phyloP scores from a whole-genome alignment of 2,888 invertebrate species.

The Portevinia maculata region DNA sequence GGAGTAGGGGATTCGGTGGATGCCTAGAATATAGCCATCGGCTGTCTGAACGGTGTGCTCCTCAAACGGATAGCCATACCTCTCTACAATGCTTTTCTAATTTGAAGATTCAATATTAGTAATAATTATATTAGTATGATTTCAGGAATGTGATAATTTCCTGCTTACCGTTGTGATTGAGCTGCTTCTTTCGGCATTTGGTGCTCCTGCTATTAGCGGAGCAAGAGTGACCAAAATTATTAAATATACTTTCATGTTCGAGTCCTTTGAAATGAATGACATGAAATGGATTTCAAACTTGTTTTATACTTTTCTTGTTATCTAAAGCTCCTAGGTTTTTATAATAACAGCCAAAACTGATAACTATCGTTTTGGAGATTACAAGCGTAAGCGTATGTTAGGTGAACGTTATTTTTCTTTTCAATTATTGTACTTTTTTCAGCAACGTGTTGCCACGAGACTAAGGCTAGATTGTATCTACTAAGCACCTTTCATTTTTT shows the following conservation, averaged over 20 bases:
- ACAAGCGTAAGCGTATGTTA: not conserved
- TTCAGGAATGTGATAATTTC: conserved; percentile 19
- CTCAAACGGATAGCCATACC: conserved; percentile 80
- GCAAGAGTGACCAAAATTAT: conserved; percentile 15
- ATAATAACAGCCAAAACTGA: not conserved
- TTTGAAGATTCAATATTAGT: not conserved
- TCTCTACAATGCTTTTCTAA: conserved; percentile 53
- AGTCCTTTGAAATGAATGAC: conserved; percentile 24
- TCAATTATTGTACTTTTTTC: no score
- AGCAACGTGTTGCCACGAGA: no score
- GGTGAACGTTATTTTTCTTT: not conserved
- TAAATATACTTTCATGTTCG: conserved; percentile 35
- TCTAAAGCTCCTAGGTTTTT: not conserved
- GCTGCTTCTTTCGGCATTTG: conserved; percentile 56
- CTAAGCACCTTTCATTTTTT: no score
- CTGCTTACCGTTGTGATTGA: conserved; percentile 77
- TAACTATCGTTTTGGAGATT: conserved; percentile 1
- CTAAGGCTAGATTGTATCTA: no score
- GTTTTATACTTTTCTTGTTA: conserved; percentile 32
- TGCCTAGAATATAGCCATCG: conserved; percentile 79
- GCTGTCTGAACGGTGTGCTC: conserved; percentile 84
- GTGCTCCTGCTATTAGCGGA: conserved; percentile 42
- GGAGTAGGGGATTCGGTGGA: conserved; percentile 79
- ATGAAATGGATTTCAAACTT: conserved; percentile 12
- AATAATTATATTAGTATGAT: conserved; percentile 19